Percentiles rank a stretch among this genome's conserved stretches.
Evolutionary conservation across 2,888 invertebrate genomes (phyloP).

Genomic region (Uloborus plumipes): DNA sequence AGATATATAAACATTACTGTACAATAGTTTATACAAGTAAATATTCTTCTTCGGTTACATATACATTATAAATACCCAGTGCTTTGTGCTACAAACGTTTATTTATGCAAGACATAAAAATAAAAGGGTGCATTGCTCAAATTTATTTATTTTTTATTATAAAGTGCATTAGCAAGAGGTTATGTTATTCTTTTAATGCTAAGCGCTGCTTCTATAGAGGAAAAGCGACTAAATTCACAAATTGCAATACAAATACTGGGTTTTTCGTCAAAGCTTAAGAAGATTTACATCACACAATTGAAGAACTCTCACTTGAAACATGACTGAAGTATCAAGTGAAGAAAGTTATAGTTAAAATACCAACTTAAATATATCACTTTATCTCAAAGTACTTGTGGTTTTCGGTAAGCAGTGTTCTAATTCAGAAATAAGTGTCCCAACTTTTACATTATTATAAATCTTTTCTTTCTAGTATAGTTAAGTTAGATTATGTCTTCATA

Average conservation of each 20-base stretch:
- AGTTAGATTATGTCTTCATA: neutral
- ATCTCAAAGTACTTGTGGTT: too few species aligned
- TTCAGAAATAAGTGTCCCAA: neutral
- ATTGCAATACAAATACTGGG: neutral
- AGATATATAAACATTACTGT: constrained; percentile 24
- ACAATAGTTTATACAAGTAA: constrained; percentile 18
- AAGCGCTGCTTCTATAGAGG: constrained; percentile 31
- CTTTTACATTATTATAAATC: neutral
- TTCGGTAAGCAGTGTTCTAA: too few species aligned
- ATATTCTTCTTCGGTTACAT: constrained; percentile 5
- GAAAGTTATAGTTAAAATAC: too few species aligned
- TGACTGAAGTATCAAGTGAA: too few species aligned
- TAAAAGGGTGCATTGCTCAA: constrained; percentile 1
- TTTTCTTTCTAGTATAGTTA: neutral
- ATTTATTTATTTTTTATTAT: neutral
- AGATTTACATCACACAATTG: too few species aligned
- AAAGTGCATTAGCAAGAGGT: constrained; percentile 3
- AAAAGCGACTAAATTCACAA: constrained; percentile 24
- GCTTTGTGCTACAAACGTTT: constrained; percentile 21
- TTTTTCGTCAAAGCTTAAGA: too few species aligned
- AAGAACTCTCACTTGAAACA: too few species aligned
- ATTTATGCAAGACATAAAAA: constrained; percentile 10
- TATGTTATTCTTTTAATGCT: neutral
- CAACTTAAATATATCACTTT: too few species aligned
- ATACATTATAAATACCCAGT: constrained; percentile 1